Evolutionary conservation across 2,113 vertebrate genomes (phyloP).

Genomic region (Psophia crepitans): DNA sequence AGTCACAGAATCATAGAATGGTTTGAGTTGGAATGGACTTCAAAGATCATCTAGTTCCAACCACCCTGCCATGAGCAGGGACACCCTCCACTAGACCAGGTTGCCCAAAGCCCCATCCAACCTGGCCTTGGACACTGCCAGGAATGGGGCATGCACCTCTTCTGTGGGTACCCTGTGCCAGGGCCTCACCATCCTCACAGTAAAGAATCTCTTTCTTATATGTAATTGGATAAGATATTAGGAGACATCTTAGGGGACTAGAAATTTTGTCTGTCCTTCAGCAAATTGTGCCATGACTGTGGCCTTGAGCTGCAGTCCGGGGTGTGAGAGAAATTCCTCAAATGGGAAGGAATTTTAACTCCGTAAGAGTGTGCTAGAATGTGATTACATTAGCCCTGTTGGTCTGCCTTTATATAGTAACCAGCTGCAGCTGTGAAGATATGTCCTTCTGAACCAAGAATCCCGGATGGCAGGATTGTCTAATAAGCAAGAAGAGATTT

Average conservation of each 20-base stretch:
- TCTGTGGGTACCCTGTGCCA: too few species aligned
- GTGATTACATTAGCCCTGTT: neutral
- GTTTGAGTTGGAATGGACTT: too few species aligned
- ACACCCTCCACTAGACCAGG: too few species aligned
- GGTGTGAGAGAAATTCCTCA: neutral
- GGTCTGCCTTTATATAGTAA: neutral
- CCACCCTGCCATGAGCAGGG: too few species aligned
- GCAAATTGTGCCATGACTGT: neutral
- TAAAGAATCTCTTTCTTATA: too few species aligned
- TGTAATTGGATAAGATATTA: neutral
- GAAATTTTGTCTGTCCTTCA: neutral
- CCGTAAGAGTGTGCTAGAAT: neutral
- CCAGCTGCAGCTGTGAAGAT: neutral
- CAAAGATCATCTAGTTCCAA: too few species aligned
- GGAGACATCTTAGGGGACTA: neutral
- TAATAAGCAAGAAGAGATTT: neutral
- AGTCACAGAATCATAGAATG: neutral
- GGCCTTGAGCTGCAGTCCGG: neutral
- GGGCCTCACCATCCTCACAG: too few species aligned
- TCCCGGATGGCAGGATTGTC: neutral
- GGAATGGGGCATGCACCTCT: too few species aligned
- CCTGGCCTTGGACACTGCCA: too few species aligned
- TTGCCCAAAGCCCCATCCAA: too few species aligned
- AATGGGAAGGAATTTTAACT: neutral
- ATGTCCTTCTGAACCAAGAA: neutral